Percentiles rank a stretch among this genome's conserved stretches.
These are phyloP conservation scores for Leptinotarsa juncta DNA, from an alignment of 2,888 invertebrate genomes.

Conservation along the genomic window DNA sequence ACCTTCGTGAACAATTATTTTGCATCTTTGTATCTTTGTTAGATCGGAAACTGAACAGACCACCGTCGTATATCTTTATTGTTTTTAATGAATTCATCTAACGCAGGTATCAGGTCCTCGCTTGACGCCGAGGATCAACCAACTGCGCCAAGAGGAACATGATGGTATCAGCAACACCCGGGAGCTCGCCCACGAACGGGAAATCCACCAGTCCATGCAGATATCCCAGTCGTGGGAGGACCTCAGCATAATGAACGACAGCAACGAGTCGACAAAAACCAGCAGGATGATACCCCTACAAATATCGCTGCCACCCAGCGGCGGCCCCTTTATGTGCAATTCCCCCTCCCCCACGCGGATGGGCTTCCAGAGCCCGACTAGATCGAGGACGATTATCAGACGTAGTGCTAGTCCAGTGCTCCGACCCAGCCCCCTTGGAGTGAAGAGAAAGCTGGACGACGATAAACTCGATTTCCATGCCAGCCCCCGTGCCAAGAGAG, in stretches of 20 bases:
- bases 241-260: constrained; percentile 75
- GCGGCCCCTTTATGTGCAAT: constrained; percentile 57
- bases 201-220: constrained; percentile 90
- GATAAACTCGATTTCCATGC: constrained; percentile 63
- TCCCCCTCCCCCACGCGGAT: constrained; percentile 64
- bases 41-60: too few species aligned
- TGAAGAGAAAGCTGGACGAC: constrained; percentile 76
- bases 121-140: constrained; percentile 86
- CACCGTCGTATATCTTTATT: too few species aligned
- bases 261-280: constrained; percentile 56
- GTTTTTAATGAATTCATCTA: background rate
- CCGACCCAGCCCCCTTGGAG: constrained; percentile 74
- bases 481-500: constrained; percentile 65
- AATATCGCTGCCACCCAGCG: constrained; percentile 65
- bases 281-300: constrained; percentile 65
- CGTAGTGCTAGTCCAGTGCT: constrained; percentile 75
- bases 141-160: constrained; percentile 89
- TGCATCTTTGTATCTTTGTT: too few species aligned
- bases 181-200: constrained; percentile 92
- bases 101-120: constrained; percentile 70
- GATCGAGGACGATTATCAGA: constrained; percentile 56
- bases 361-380: constrained; percentile 74
- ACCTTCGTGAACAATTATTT: too few species aligned
- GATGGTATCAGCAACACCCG: constrained; percentile 83
- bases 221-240: constrained; percentile 97